phyloP scores from a whole-genome alignment of 2,113 vertebrate species.

The Rhinogobius similis region DNA sequence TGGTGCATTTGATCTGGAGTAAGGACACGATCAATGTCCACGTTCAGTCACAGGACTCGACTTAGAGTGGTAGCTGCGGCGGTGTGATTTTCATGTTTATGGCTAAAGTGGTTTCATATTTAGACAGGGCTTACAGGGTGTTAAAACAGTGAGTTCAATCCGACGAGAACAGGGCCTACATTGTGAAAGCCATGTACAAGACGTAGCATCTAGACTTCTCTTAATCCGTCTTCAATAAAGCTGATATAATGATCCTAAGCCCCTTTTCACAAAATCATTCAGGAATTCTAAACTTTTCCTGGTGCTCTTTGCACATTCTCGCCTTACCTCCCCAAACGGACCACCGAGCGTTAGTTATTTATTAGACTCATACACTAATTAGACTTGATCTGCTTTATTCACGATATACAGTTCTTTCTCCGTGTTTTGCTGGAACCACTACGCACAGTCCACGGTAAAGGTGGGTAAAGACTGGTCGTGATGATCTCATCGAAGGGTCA shows the following conservation, averaged over 20 bases:
- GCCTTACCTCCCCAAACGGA: conserved; percentile 72
- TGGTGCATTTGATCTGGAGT: conserved; percentile 57
- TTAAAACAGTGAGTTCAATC: conserved; percentile 95
- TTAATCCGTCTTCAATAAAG: conserved; percentile 96
- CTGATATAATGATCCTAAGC: conserved; percentile 98
- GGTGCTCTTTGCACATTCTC: conserved; percentile 87
- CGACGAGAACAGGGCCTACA: conserved; percentile 90
- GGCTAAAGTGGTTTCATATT: conserved; percentile 89
- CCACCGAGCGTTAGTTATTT: conserved; percentile 49
- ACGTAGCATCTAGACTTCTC: conserved; percentile 89
- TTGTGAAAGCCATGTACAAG: conserved; percentile 88
- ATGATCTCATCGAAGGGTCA: conserved; percentile 46
- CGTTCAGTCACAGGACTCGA: conserved; percentile 83
- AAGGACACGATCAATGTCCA: conserved; percentile 74
- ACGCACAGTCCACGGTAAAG: background rate
- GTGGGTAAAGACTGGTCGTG: conserved; percentile 33
- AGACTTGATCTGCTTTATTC: background rate
- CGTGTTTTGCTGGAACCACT: background rate
- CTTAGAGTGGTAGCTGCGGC: conserved; percentile 83
- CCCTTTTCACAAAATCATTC: conserved; percentile 95
- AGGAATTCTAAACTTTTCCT: conserved; percentile 95
- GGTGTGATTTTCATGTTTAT: conserved; percentile 95
- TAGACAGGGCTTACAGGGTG: conserved; percentile 91
- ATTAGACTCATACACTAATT: conserved; percentile 9
- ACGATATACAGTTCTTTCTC: background rate